Evolutionary conservation across 2,797 vertebrate species (phyloP).

Genomic region (Falco novaeseelandiae): DNA sequence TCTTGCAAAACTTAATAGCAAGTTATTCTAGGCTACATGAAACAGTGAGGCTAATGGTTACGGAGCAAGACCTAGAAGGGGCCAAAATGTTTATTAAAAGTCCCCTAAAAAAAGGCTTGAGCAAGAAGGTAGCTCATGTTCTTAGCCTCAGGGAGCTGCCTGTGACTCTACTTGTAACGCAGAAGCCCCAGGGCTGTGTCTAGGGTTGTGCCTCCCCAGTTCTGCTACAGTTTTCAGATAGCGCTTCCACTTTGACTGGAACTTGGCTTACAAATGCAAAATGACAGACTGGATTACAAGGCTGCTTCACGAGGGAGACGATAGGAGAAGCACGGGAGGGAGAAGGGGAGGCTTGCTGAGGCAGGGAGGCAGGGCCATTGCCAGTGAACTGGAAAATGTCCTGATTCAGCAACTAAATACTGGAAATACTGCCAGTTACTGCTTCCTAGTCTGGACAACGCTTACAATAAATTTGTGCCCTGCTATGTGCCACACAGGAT

Average conservation of each 20-base stretch:
- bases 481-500: neutral
- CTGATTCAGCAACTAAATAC: neutral
- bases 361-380: neutral
- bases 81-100: neutral
- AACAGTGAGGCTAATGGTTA: neutral
- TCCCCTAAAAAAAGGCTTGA: neutral
- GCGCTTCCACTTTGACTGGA: slow-evolving; percentile 26
- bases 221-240: slow-evolving; percentile 44
- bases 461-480: neutral
- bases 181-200: neutral
- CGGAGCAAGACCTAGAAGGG: neutral
- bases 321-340: neutral
- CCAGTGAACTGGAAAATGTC: neutral
- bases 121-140: neutral
- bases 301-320: neutral
- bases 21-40: neutral
- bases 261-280: slow-evolving; percentile 6
- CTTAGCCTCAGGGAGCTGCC: neutral
- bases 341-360: slow-evolving; percentile 5
- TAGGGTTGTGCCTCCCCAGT: neutral
- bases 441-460: neutral
- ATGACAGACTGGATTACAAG: slow-evolving; percentile 1
- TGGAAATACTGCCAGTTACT: neutral
- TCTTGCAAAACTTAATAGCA: neutral
- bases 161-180: neutral